These are phyloP conservation scores for Ctenicera cuprea DNA, from an alignment of 2,888 invertebrate genomes.

Conservation along the genomic window DNA sequence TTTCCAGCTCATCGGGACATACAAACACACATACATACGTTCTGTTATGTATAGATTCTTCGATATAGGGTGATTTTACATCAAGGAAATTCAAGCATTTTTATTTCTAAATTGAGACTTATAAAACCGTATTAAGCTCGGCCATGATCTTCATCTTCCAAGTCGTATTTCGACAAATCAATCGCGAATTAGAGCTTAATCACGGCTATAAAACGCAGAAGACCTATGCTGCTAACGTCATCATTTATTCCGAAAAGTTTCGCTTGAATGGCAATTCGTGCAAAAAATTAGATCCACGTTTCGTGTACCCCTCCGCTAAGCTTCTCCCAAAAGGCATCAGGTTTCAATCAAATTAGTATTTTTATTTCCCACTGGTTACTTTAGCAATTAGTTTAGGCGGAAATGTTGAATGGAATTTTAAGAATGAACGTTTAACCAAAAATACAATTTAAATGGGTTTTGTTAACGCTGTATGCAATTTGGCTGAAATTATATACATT, in stretches of 20 bases:
- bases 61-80: too few species aligned
- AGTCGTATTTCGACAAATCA: slow-evolving; percentile 8
- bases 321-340: background rate
- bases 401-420: background rate
- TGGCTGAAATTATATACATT: too few species aligned
- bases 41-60: too few species aligned
- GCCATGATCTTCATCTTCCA: background rate
- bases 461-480: too few species aligned
- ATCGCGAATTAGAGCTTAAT: slow-evolving; percentile 7
- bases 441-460: too few species aligned
- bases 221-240: background rate
- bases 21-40: too few species aligned
- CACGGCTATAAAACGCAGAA: slow-evolving; percentile 5
- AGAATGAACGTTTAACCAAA: background rate
- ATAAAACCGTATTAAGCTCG: background rate
- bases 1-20: too few species aligned
- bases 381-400: background rate
- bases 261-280: background rate
- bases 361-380: background rate
- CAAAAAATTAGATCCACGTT: background rate
- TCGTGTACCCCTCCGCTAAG: background rate
- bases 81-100: too few species aligned
- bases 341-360: slow-evolving; percentile 3
- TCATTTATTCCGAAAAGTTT: slow-evolving; percentile 1
- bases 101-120: background rate